phyloP scores from a whole-genome alignment of 2,797 vertebrate species.

The Premnoplex brunnescens region DNA sequence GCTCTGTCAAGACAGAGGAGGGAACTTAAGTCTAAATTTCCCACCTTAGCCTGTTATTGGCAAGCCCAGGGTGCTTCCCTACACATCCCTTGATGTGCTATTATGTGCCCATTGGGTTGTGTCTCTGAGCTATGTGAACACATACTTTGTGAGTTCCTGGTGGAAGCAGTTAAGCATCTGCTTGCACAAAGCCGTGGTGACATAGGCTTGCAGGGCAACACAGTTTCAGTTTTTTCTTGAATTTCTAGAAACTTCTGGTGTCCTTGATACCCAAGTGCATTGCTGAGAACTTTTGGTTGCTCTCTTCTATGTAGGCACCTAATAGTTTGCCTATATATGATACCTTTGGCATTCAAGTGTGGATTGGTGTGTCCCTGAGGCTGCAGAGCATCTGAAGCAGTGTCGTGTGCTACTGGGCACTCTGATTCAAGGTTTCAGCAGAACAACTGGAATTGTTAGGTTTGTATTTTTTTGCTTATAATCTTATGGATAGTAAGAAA shows the following conservation, averaged over 20 bases:
- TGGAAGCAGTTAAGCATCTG: not conserved
- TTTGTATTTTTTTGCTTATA: not conserved
- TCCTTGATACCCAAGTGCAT: not conserved
- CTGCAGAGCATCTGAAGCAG: not conserved
- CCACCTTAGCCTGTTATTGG: not conserved
- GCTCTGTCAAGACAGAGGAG: not conserved
- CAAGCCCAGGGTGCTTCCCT: not conserved
- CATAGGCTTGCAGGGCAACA: fast-evolving
- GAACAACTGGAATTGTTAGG: not conserved
- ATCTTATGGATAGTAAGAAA: not conserved
- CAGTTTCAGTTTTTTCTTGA: not conserved
- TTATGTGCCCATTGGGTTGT: fast-evolving
- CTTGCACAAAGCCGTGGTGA: fast-evolving
- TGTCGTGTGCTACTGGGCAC: fast-evolving
- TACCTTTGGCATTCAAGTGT: not conserved
- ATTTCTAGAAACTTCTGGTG: not conserved
- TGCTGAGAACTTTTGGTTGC: not conserved
- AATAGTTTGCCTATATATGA: not conserved
- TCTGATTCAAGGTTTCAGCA: fast-evolving
- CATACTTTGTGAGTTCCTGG: not conserved
- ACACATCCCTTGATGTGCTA: fast-evolving
- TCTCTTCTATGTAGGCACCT: not conserved
- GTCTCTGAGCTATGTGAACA: not conserved
- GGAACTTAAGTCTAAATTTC: not conserved
- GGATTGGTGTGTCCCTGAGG: not conserved